Evolutionary conservation across 2,113 vertebrate species (phyloP).

Genomic region (Sclerurus mexicanus): DNA sequence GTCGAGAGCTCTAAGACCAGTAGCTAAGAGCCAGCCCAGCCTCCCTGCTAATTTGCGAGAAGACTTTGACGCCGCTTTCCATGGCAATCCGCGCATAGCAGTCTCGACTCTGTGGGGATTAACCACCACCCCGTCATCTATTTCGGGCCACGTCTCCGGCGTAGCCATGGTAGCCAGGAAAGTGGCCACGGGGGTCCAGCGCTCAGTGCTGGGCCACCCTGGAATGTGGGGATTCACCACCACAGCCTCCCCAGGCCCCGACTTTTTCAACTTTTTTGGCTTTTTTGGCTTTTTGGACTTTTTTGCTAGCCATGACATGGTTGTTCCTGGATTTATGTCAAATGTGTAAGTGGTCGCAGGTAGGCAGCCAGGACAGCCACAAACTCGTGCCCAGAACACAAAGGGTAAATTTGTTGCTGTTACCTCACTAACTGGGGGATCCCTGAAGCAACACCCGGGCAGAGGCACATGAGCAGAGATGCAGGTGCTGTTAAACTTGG

Average conservation of each 20-base stretch:
- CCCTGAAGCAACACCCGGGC: neutral
- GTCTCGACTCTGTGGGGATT: neutral
- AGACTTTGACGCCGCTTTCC: neutral
- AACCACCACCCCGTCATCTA: neutral
- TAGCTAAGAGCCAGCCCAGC: neutral
- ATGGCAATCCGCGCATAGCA: neutral
- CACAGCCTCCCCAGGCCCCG: neutral
- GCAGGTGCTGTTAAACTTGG: neutral
- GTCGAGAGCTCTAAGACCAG: neutral
- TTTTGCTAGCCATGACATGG: neutral
- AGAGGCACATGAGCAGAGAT: neutral
- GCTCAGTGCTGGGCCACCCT: neutral
- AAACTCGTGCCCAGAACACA: neutral
- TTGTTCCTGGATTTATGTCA: neutral
- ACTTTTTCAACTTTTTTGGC: neutral
- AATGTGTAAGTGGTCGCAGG: neutral
- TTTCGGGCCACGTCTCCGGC: neutral
- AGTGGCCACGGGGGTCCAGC: neutral
- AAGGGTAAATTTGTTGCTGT: neutral
- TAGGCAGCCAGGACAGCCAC: neutral
- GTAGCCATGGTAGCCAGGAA: neutral
- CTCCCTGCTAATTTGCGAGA: neutral
- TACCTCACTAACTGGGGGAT: neutral
- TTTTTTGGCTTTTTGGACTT: neutral
- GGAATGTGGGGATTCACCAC: neutral